Evolutionary conservation across 2,113 vertebrate genomes (phyloP), one percentile per base, ranked within the genome.

Genomic region (Motacilla alba): DNA sequence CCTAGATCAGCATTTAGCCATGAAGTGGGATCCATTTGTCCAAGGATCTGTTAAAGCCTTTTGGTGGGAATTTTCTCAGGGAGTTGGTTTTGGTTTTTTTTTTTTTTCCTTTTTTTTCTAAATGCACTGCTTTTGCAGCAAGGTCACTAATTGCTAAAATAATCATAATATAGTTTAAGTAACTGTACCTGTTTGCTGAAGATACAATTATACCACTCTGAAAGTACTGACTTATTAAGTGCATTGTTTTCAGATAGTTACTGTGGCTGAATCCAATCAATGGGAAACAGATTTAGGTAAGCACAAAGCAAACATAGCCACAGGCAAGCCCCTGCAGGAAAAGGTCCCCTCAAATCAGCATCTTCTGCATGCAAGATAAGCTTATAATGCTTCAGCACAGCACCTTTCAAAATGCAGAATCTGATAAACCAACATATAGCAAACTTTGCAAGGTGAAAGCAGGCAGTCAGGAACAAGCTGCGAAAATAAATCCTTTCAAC

Each of bases 401-500:
- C 79, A 88, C 68, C 55, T 83, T 83, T 89, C 85, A 21, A 92
- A 95, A 83, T 41, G 60, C 69, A 87, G 69, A 53, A 76, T 85
- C 74, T 89, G 89, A 89, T 76, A 94, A 95, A 95, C 22, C 72
- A 81, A 30, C 56, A 81, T 66, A 73, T 10, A 59, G 41, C 64
- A 16, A 80, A 70, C 43, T 73, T 44, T 52, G 59, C 70, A 90
- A 96, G 79, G 93, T 83, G 76, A 96, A 95, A 83, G 79, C 94
- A 94, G 93, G 85, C 79, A 93, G 68, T 79, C 26, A 1, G 62
- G 64, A 83, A 37, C 83, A 94, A 94, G 69, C 92, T 97, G 92
- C 78, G 80, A 97, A 92, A 96, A 94, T 79, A 96, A 89, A 96
- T 69, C 80, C 74, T 27, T 85, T 58, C 72, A 78, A 43, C 69